Evolutionary conservation across 2,113 vertebrate species (phyloP).

Genomic region (Corythornis cristatus): DNA sequence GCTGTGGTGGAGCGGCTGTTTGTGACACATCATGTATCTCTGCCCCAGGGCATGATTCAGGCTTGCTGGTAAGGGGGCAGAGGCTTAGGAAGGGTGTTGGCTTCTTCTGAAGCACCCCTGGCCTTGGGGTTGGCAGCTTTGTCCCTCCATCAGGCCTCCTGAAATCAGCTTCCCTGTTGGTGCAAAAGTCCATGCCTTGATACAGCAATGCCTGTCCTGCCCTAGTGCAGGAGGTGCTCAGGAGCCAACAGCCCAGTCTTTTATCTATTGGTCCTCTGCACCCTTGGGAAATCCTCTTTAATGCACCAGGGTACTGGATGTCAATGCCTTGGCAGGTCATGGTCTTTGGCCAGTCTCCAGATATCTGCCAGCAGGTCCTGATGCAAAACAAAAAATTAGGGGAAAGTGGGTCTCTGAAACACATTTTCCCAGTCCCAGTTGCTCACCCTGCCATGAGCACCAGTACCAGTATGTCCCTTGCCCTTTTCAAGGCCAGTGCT

Average conservation of each 20-base stretch:
- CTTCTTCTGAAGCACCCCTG: neutral
- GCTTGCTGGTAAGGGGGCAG: neutral
- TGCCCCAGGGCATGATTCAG: neutral
- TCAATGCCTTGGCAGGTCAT: neutral
- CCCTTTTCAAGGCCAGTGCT: neutral
- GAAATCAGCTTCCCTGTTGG: neutral
- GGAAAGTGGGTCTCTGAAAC: neutral
- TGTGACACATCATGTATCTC: fast-evolving
- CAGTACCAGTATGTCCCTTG: neutral
- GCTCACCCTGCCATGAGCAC: fast-evolving
- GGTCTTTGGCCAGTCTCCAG: neutral
- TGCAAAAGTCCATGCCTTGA: neutral
- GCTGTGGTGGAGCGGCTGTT: neutral
- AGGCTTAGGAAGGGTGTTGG: neutral
- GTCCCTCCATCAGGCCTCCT: neutral
- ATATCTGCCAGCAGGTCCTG: neutral
- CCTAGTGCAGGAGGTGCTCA: neutral
- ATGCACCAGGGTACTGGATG: fast-evolving
- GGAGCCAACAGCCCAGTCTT: neutral
- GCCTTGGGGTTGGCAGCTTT: neutral
- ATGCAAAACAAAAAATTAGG: neutral
- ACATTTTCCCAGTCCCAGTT: neutral
- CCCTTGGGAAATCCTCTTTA: neutral
- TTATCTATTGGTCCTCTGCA: neutral
- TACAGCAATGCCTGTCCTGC: neutral